Evolutionary conservation across 2,113 vertebrate genomes (phyloP).

Genomic region (Echinops telfairi): DNA sequence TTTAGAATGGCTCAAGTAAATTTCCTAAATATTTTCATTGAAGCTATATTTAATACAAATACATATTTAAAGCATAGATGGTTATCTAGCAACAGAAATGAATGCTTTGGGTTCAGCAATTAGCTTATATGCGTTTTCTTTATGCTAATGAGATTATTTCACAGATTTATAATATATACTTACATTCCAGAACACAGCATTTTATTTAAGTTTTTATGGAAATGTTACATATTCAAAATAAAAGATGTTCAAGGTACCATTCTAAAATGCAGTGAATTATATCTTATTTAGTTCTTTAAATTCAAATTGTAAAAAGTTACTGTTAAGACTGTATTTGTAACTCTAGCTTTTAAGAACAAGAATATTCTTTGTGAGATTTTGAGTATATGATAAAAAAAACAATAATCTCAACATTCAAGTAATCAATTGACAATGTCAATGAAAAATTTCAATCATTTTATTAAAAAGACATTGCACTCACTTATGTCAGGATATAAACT

Average conservation of each 20-base stretch:
- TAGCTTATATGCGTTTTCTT: conserved; percentile 13
- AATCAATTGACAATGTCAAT: neutral
- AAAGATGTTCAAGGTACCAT: conserved; percentile 39
- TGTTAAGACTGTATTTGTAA: neutral
- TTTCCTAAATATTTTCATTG: conserved; percentile 33
- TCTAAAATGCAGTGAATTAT: conserved; percentile 37
- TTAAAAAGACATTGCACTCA: neutral
- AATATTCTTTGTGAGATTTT: neutral
- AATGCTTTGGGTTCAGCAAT: conserved; percentile 46
- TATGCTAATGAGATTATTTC: neutral
- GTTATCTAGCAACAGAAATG: conserved; percentile 30
- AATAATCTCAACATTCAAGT: neutral
- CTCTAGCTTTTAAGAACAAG: neutral
- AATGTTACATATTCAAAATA: conserved; percentile 50
- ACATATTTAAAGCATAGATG: neutral
- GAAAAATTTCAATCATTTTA: neutral
- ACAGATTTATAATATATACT: conserved; percentile 1
- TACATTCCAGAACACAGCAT: conserved; percentile 34
- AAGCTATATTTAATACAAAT: conserved; percentile 10
- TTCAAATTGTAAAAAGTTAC: neutral
- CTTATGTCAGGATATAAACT: neutral
- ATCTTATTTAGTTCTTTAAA: conserved; percentile 61
- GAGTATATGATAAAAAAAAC: neutral
- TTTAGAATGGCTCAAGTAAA: conserved; percentile 17
- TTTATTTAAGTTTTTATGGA: conserved; percentile 46